Percentiles rank a stretch among this genome's conserved stretches.
These are phyloP conservation scores for Oligia latruncula DNA, from an alignment of 2,888 invertebrate genomes.

Conservation along the genomic window DNA sequence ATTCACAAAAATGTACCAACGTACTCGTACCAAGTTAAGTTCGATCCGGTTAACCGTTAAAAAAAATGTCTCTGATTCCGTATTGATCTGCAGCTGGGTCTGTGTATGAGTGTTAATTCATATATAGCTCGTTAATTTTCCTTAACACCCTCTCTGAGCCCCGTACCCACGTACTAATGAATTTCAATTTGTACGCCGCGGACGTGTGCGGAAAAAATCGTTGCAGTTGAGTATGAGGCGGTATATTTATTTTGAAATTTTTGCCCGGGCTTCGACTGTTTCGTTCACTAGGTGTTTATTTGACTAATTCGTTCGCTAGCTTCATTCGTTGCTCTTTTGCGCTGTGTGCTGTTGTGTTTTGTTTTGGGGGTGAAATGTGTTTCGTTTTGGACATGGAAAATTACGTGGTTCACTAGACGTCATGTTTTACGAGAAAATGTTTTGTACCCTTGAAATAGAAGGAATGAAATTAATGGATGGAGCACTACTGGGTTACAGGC, in stretches of 20 bases:
- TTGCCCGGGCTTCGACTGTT: constrained; percentile 23
- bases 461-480: neutral
- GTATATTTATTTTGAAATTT: constrained; percentile 59
- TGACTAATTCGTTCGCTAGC: constrained; percentile 60
- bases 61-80: constrained; percentile 73
- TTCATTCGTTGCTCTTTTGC: constrained; percentile 51
- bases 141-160: constrained; percentile 82
- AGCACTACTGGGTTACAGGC: neutral
- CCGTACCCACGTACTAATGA: constrained; percentile 84
- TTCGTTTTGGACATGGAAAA: constrained; percentile 30
- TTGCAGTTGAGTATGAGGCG: constrained; percentile 67
- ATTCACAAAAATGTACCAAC: constrained; percentile 18
- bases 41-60: constrained; percentile 50
- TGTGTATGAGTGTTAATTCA: constrained; percentile 85
- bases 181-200: constrained; percentile 87
- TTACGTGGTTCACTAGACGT: constrained; percentile 23
- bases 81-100: constrained; percentile 72
- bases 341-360: constrained; percentile 16
- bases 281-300: constrained; percentile 59
- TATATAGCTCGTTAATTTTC: constrained; percentile 88
- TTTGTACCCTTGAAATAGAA: neutral
- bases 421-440: neutral
- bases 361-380: constrained; percentile 31
- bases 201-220: constrained; percentile 75
- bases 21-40: constrained; percentile 20